Evolutionary conservation across 2,888 invertebrate species (phyloP).

Genomic region (Athetis lepigone): DNA sequence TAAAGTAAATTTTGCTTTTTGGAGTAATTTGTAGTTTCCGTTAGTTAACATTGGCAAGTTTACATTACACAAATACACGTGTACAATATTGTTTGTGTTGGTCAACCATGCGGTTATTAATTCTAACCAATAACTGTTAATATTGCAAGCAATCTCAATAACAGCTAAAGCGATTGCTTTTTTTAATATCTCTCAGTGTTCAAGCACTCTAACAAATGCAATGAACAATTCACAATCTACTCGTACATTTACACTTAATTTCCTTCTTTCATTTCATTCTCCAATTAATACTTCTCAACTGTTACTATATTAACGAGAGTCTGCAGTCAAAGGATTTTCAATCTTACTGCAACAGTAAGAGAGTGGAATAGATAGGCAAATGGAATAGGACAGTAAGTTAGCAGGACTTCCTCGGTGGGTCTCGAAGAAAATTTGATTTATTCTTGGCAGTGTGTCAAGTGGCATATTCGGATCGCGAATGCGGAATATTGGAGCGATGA

Average conservation of each 20-base stretch:
- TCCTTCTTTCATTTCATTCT: slow-evolving; percentile 44
- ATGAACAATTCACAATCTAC: slow-evolving; percentile 38
- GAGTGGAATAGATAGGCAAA: slow-evolving; percentile 41
- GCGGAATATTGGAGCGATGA: slow-evolving; percentile 80
- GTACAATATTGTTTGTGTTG: background rate
- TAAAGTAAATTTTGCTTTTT: slow-evolving; percentile 1
- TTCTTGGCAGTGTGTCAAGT: slow-evolving; percentile 85
- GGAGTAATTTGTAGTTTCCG: too few relatives aligned
- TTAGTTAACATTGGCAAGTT: too few relatives aligned
- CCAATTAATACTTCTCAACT: slow-evolving; percentile 49
- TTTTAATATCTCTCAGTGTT: slow-evolving; percentile 9
- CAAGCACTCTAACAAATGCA: slow-evolving; percentile 14
- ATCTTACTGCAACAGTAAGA: slow-evolving; percentile 22
- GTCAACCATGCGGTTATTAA: background rate
- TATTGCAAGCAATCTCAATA: background rate
- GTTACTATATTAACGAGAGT: slow-evolving; percentile 19
- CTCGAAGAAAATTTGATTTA: slow-evolving; percentile 82
- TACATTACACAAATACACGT: background rate
- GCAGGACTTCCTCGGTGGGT: slow-evolving; percentile 49
- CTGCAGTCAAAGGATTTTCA: slow-evolving; percentile 19
- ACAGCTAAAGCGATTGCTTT: background rate
- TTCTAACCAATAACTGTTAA: background rate
- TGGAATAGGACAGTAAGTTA: slow-evolving; percentile 44
- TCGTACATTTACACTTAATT: slow-evolving; percentile 34
- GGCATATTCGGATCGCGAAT: slow-evolving; percentile 80